phyloP scores from a whole-genome alignment of 2,888 invertebrate species.

The Chloroclysta siterata region DNA sequence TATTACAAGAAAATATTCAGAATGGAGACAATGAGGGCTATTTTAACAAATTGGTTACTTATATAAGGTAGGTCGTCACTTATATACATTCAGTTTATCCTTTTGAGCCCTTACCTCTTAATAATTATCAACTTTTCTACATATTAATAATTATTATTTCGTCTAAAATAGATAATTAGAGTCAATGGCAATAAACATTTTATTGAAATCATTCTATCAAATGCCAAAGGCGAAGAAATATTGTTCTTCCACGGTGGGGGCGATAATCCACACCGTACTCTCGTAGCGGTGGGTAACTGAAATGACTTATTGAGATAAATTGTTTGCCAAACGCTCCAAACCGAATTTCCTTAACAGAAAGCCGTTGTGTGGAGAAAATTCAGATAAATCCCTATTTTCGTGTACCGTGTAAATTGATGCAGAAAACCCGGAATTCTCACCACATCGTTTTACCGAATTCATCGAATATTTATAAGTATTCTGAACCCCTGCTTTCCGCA shows the following conservation, averaged over 20 bases:
- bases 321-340: slow-evolving; percentile 60
- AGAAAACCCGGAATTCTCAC: slow-evolving; percentile 32
- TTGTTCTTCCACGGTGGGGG: slow-evolving; percentile 27
- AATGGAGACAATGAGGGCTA: background rate
- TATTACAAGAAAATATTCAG: slow-evolving; percentile 59
- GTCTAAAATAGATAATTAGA: too few species aligned
- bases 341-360: slow-evolving; percentile 51
- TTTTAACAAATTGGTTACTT: too few species aligned
- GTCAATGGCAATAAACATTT: slow-evolving; percentile 6
- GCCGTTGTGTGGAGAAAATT: slow-evolving; percentile 40
- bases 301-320: slow-evolving; percentile 64
- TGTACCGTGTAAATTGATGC: slow-evolving; percentile 41
- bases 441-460: slow-evolving; percentile 35
- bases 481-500: slow-evolving; percentile 8
- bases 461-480: slow-evolving; percentile 42
- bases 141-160: too few species aligned
- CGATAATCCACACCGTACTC: slow-evolving; percentile 44
- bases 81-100: too few species aligned
- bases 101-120: too few species aligned
- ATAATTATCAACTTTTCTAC: too few species aligned
- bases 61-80: too few species aligned
- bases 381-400: slow-evolving; percentile 44
- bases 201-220: slow-evolving; percentile 6
- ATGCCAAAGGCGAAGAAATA: slow-evolving; percentile 31
- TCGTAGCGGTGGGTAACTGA: slow-evolving; percentile 46